phyloP scores from a whole-genome alignment of 53 echinoderm and acorn worm species.

The Apostichopus leukothele region DNA sequence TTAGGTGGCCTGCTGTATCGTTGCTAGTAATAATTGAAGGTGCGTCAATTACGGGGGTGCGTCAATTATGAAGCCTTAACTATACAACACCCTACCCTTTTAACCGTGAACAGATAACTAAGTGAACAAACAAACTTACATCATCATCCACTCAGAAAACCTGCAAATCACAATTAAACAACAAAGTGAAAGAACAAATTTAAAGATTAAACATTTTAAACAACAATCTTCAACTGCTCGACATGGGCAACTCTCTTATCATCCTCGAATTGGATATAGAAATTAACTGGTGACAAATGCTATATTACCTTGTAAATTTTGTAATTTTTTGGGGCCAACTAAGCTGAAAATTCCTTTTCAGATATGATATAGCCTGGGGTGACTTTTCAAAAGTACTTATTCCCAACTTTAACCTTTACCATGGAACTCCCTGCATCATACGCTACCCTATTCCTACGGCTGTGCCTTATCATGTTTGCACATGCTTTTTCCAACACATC shows the following conservation, averaged over 20 bases:
- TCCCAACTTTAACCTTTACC: constrained; percentile 14
- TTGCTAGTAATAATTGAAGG: no score
- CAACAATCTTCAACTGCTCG: constrained; percentile 41
- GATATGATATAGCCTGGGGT: constrained; percentile 24
- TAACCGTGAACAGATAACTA: not conserved
- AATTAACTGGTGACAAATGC: constrained; percentile 38
- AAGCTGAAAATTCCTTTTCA: constrained; percentile 33
- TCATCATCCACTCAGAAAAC: not conserved
- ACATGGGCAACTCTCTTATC: constrained; percentile 33
- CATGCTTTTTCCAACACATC: not conserved
- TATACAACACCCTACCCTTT: constrained; percentile 2
- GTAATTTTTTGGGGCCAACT: constrained; percentile 52
- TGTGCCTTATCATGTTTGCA: not conserved
- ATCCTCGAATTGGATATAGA: constrained; percentile 12
- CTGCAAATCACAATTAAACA: not conserved
- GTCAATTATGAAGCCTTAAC: no score
- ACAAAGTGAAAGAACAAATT: no score
- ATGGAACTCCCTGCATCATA: constrained; percentile 11
- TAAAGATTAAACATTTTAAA: no score
- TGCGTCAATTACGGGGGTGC: no score
- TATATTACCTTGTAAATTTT: constrained; percentile 35
- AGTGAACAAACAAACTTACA: not conserved
- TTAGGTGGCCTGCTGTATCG: no score
- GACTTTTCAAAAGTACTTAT: constrained; percentile 46
- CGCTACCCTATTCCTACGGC: not conserved